Conservation (phyloP, 2,888 invertebrate species). For the Rhagonycha fulva region DNA sequence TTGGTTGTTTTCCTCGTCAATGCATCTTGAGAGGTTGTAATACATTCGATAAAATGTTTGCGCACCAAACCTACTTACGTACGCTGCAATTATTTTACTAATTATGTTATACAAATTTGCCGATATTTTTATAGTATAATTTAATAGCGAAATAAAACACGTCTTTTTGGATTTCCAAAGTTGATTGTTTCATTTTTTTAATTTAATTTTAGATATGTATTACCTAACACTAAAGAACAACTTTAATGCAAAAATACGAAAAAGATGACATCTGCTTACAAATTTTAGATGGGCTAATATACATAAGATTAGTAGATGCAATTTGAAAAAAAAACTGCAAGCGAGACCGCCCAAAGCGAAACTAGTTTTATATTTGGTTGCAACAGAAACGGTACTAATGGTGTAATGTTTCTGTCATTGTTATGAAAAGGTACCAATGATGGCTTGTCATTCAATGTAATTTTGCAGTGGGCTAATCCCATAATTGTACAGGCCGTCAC, state of each 20-base stretch:
- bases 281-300: not conserved
- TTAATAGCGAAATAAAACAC: not conserved
- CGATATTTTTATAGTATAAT: not conserved
- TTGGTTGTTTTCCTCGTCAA: not conserved
- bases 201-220: too few species aligned
- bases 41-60: not conserved
- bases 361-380: constrained; percentile 24
- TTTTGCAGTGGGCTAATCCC: constrained; percentile 29
- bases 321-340: constrained; percentile 1
- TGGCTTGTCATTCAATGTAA: constrained; percentile 29
- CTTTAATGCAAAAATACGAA: too few species aligned
- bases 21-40: not conserved
- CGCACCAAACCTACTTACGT: not conserved
- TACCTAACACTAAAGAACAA: too few species aligned
- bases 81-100: not conserved
- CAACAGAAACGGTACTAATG: constrained; percentile 20
- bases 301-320: not conserved
- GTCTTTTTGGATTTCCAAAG: not conserved
- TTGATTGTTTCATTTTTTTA: too few species aligned
- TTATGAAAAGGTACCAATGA: constrained; percentile 21
- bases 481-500: constrained; percentile 28
- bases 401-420: constrained; percentile 29
- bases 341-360: constrained; percentile 23
- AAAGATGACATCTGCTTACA: not conserved
- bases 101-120: not conserved